Evolutionary conservation across 1,140 invertebrate species (phyloP).

Genomic region (Tenebrio molitor): DNA sequence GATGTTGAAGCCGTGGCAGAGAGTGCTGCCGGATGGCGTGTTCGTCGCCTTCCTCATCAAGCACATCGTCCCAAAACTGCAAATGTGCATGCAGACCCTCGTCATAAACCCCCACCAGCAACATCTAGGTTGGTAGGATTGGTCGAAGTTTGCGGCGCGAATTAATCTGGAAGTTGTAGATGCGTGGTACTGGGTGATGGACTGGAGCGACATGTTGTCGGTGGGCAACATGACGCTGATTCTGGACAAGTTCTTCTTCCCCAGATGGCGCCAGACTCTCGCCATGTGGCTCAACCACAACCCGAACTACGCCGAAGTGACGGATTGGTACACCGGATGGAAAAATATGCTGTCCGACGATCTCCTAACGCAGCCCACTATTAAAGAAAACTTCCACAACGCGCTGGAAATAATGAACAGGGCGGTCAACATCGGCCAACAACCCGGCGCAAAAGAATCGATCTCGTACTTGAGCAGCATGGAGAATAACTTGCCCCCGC

Average conservation of each 20-base stretch:
- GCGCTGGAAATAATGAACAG: constrained; percentile 94
- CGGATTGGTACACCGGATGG: constrained; percentile 92
- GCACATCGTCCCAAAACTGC: constrained; percentile 93
- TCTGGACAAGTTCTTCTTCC: constrained; percentile 89
- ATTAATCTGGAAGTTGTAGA: constrained; percentile 54
- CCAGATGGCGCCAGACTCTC: constrained; percentile 86
- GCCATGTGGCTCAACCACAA: constrained; percentile 86
- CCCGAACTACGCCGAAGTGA: constrained; percentile 87
- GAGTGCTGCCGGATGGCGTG: constrained; percentile 84
- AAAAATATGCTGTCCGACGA: constrained; percentile 82
- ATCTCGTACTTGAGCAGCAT: constrained; percentile 72
- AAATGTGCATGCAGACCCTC: constrained; percentile 78
- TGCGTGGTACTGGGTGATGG: constrained; percentile 83
- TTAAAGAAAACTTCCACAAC: constrained; percentile 88
- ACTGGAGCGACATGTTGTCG: constrained; percentile 87
- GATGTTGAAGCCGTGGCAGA: constrained; percentile 94
- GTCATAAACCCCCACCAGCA: constrained; percentile 91
- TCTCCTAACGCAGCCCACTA: constrained; percentile 75
- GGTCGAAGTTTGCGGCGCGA: not conserved
- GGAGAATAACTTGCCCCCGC: constrained; percentile 70
- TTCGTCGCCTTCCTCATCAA: constrained; percentile 89
- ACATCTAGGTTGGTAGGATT: constrained; percentile 74
- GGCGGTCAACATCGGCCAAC: constrained; percentile 74
- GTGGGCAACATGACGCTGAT: constrained; percentile 78
- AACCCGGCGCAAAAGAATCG: constrained; percentile 71